Base-by-base conservation (phyloP, 1,140 invertebrate species). In the Alviniconcha marisindica region DNA sequence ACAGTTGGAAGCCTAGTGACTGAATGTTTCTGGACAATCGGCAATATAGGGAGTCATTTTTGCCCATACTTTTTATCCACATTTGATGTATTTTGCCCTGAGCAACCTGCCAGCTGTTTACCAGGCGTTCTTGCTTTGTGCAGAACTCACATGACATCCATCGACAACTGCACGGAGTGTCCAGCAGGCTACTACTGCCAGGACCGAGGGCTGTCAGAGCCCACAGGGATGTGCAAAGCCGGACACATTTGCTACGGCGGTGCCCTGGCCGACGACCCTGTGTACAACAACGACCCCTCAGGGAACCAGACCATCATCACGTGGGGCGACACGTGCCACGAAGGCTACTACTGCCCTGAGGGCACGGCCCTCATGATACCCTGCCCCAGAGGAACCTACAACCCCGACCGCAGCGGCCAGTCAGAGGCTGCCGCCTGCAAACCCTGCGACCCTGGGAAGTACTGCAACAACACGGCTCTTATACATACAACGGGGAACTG, bases 161-260 rank as follows among this genome's bases (percentile, higher is more conserved):
- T 90, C 2, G 82, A 81, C n/a, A 87, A 92, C 82, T 92, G 91
- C 83, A 86, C 86, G 14, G 79, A 80, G 60, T 92, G 91, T 83
- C 90, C 90, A 14, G 40, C 86, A 0, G 91, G 91, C 12, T 90
- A 85, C 78, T 92, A 91, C 84, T 92, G 91, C 82, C 86, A 88
- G 60, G 87, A 91, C 83, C 73, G 87, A 28, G 91, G 91, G 14
- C 82, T 89, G 4, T 89, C 81, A 2, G 86, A 86, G 21, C 88
- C 90, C 0, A 87, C 88, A 0, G 92, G 91, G 15, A 82, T 81
- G 14, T 92, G 92, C 85, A 88, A 87, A 48, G 90, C 90, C 31
- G 92, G 91, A 2, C 92, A 92, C 77, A 92, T 92, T 77, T 92
- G 92, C 85, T 92, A 86, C 40, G 87, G 87, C 0, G 83, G 79